These are phyloP conservation scores for Conopomorpha cramerella DNA, from an alignment of 1,140 invertebrate species.

Conservation along the genomic window DNA sequence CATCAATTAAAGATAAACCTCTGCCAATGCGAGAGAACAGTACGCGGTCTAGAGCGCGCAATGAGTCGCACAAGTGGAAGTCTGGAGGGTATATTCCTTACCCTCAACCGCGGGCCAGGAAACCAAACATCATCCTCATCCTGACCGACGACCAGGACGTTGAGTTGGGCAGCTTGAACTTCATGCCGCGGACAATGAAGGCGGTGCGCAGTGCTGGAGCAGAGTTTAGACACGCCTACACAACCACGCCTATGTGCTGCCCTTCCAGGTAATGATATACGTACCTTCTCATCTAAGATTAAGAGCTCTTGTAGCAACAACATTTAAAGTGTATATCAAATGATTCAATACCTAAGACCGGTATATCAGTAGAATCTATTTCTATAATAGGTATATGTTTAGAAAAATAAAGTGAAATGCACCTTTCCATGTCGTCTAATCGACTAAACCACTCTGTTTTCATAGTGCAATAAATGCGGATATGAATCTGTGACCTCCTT, in stretches of 20 bases:
- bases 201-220: constrained; percentile 86
- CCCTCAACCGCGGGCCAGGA: constrained; percentile 66
- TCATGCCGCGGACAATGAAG: constrained; percentile 89
- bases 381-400: too few species aligned
- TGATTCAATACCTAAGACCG: too few species aligned
- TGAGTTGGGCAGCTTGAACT: constrained; percentile 89
- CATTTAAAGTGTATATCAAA: too few species aligned
- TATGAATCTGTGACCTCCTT: too few species aligned
- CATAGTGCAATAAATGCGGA: too few species aligned
- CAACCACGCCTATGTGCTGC: constrained; percentile 96
- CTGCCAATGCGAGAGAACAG: constrained; percentile 32
- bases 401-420: too few species aligned
- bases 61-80: constrained; percentile 38
- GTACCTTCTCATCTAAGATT: too few species aligned
- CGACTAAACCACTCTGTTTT: too few species aligned
- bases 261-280: constrained; percentile 82
- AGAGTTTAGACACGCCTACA: constrained; percentile 94
- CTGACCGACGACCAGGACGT: constrained; percentile 96
- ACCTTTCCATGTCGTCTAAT: too few species aligned
- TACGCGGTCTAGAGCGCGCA: constrained; percentile 24
- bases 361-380: too few species aligned
- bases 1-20: constrained; percentile 20
- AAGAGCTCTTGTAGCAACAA: too few species aligned
- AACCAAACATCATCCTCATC: constrained; percentile 93
- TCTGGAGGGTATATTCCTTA: constrained; percentile 42